Base-by-base conservation (phyloP, 2,113 vertebrate genomes). In the Gymnocephalus cernua region DNA sequence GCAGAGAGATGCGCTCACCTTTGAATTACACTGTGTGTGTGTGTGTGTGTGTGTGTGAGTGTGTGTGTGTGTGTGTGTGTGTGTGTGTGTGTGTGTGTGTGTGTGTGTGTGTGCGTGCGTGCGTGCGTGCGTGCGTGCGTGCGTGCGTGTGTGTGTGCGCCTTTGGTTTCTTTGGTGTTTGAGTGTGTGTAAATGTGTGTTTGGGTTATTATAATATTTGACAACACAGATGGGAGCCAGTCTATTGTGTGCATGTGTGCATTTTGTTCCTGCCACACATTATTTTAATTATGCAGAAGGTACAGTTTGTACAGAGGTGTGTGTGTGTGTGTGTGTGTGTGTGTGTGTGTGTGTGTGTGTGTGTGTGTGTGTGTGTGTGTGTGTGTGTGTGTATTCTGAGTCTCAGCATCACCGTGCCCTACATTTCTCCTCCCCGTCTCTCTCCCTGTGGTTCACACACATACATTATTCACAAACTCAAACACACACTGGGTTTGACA, bases 401-500 rank as follows among this genome's bases (percentile, higher is more conserved):
- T 53, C 74, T 74, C 47, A 79, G 83, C 81, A 76, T 80, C 77
- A 80, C 62, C 29, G 29, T 92, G 91, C 84, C 90, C 90, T 92
- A 92, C 90, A 92, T 93, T 90, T 90, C 83, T 85, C 80, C 80
- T 79, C 72, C 82, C 79, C 21, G 29, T 80, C 62, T 63, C 80
- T 73, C 73, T 80, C 83, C 76, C 84, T 21, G 66, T 62, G 73
- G 82, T 84, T 86, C 86, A 78, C 85, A 85, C 86, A 86, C 87
- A 91, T 90, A 41, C 76, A 94, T 91, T 87, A 91, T 91, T 93
- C 84, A 92, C 77, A 83, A 82, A 56, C 86, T 85, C 77, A 66
- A 76, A 86, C 77, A 58, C 81, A 88, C 83, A 44, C 73, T 82
- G 45, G 4, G 50, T 80, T 81, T 62, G 79, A 80, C 74, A 51